A percentile compares a stretch with the other conserved stretches of the same genome.
Conservation (phyloP, 2,797 vertebrate species). For the Siniperca undulata region DNA sequence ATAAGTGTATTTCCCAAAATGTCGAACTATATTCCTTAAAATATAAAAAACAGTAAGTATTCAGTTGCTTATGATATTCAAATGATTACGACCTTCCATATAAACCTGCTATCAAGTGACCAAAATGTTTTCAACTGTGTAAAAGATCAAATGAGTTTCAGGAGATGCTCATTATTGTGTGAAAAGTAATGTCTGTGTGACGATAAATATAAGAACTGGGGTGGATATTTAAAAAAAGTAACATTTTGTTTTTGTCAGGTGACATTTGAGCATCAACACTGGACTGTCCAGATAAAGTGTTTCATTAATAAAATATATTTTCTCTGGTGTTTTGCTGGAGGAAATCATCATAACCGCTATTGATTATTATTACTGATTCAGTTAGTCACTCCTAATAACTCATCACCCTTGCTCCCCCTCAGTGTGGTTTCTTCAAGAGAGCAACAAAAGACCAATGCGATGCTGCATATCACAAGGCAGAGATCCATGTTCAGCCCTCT, state of each 20-base stretch:
- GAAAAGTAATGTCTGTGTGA: not conserved
- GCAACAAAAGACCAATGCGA: slow-evolving; percentile 95
- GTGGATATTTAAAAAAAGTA: not conserved
- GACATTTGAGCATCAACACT: not conserved
- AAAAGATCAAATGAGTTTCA: not conserved
- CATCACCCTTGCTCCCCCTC: slow-evolving; percentile 90
- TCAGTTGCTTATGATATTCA: not conserved
- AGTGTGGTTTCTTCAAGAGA: slow-evolving; percentile 99
- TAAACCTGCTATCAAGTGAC: not conserved
- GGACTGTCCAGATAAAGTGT: not conserved
- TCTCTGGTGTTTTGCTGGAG: slow-evolving; percentile 3
- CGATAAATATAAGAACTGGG: not conserved
- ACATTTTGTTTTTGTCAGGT: not conserved
- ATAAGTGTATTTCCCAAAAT: not conserved
- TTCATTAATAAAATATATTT: not conserved
- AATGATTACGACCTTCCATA: not conserved
- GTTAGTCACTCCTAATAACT: slow-evolving; percentile 77
- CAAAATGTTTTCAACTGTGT: not conserved
- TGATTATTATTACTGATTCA: not conserved
- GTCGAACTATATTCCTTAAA: not conserved
- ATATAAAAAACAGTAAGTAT: not conserved
- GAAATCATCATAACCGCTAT: not conserved
- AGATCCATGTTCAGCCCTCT: slow-evolving; percentile 99
- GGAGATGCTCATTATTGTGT: too few species aligned
- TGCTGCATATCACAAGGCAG: slow-evolving; percentile 98